phyloP scores from a whole-genome alignment of 2,113 vertebrate genomes.

The Puma concolor region DNA sequence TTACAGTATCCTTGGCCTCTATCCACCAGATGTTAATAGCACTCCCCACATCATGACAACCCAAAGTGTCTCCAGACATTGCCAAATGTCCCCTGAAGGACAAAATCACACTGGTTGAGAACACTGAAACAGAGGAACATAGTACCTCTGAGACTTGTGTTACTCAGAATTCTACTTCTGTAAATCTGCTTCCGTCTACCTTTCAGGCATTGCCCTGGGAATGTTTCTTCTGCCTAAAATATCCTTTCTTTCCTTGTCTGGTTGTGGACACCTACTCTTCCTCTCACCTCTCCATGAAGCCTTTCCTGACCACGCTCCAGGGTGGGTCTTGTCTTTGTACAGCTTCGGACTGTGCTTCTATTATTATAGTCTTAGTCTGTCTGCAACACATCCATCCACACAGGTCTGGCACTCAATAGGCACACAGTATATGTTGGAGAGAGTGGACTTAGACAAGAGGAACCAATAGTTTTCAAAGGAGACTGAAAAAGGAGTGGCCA shows the following conservation, averaged over 20 bases:
- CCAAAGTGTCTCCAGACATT: not conserved
- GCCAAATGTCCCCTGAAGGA: not conserved
- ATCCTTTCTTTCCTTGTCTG: not conserved
- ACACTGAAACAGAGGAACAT: not conserved
- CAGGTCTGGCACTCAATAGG: not conserved
- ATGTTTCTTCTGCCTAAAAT: not conserved
- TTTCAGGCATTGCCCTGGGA: too few relatives aligned
- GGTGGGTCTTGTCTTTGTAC: not conserved
- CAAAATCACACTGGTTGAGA: not conserved
- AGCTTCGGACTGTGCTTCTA: not conserved
- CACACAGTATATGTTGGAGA: not conserved
- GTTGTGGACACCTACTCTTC: not conserved
- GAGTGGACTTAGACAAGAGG: not conserved
- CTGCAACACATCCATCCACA: not conserved
- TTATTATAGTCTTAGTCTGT: not conserved
- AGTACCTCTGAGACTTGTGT: not conserved
- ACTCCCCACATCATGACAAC: not conserved
- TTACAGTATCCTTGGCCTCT: not conserved
- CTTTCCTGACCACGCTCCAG: not conserved
- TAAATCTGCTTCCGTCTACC: not conserved
- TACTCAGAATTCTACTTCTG: not conserved
- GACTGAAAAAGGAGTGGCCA: not conserved
- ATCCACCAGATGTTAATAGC: not conserved
- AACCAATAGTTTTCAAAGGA: not conserved
- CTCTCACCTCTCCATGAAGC: not conserved